Base-by-base conservation (phyloP, 2,113 vertebrate genomes). In the Aegotheles bennettii region DNA sequence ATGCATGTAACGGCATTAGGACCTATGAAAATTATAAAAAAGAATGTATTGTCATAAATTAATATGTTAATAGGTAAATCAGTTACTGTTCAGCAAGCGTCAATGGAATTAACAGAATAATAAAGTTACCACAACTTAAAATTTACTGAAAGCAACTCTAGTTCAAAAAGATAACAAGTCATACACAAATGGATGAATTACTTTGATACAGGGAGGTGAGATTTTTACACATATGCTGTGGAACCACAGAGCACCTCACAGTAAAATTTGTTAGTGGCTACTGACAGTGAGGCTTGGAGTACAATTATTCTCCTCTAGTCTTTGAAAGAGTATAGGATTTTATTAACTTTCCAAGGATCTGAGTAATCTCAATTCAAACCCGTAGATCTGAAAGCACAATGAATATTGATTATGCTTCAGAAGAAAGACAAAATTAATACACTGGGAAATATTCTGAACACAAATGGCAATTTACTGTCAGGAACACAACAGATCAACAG, bases 381-480 rank as follows among this genome's bases (percentile, higher is more conserved):
- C 28, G 42, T 7, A 57, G n/a, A 94, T 36, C 53, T 50, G 70
- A 68, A 93, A 95, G 33, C 93, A 90, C 53, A 88, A 78, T 57
- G 36, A 92, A 75, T 95, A 96, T 90, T 75, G 89, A 93, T 90
- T 45, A 61, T 31, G 38, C 26, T 67, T 93, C 90, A 90, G 73
- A 95, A 90, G 40, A 35, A 89, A 68, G 50, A 4, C 64, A 79
- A 56, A 86, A 87, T 73, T 71, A 84, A 82, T 48, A 79, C 7
- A 81, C 29, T 45, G 33, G 48, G 38, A 92, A 93, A 84, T 81
- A 90, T 61, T 81, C 75, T 36, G 43, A 80, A 94, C 56, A 84
- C 40, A 93, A 95, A 92, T 56, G 56, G 81, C 43, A 87, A 94
- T 84, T 91, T 91, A 79, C 77, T 85, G 53, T 61, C 91, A 95